Base-by-base conservation (phyloP, 2,888 invertebrate species). In the Spicauda simplicius region DNA sequence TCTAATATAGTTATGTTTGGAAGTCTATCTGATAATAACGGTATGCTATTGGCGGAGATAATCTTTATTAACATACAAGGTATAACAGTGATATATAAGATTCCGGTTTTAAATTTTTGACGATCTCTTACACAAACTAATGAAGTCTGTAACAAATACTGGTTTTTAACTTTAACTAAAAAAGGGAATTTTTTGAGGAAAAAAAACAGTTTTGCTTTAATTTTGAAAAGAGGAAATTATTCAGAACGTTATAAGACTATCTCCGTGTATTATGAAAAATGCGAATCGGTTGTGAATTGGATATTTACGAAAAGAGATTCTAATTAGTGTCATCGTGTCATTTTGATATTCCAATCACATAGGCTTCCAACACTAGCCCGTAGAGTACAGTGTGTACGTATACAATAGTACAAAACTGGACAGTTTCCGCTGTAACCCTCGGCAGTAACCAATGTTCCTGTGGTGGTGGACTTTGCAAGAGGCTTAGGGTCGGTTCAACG, bases 11-110 rank as follows among this genome's bases (percentile, higher is more conserved):
- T 77, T 78, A 79, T 83, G 76, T 79, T 81, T 89, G 90, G 87
- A 86, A 85, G 91, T 85, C 86, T 84, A 86, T 84, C 80, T 84
- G 87, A 87, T 37, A n/a, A n/a, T n/a, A 37, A 37, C 56, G 12
- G 37, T 37, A 30, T 7, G 8, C 14, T 58, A 33, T 8, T 1
- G 7, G 33, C 53, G 53, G 30, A 53, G 50, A 20, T 41, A 64
- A 8, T 56, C 16, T 16, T 52, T 2, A 25, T 45, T 45, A 45
- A 45, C 45, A 45, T 20, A 7, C 41, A 1, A 37, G 37, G 37
- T 37, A 1, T 11, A 37, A 37, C 37, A 37, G 33, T 8, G 25
- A 37, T 37, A 2, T 12, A 37, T 37, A 2, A 12, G 37, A 25
- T 25, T 25, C 25, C 25, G 5, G 25, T 25, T 25, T 4, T 25